Base-by-base conservation (phyloP, 2,797 vertebrate genomes). In the Sebastes itinus region DNA sequence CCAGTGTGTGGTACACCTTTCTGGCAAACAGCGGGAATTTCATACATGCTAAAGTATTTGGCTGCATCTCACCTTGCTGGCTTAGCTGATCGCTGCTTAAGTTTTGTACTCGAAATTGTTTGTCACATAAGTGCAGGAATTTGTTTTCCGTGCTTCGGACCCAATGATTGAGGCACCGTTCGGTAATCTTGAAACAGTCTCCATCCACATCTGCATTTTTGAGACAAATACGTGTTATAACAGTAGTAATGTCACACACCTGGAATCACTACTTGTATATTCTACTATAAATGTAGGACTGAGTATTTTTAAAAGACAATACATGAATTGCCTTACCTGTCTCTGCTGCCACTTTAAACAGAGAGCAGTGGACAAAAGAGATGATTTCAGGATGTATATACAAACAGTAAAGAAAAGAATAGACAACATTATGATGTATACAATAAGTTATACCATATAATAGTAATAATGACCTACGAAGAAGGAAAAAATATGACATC, bases 71-170 rank as follows among this genome's bases (percentile, higher is more conserved):
- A 91, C 89, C 81, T 2, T 30, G 0, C 1, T 25, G 1, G 11
- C 0, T 0, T 7, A n/a, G 13, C 2, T 2, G 0, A 7, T 6
- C 0, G 1, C 1, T 0, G 0, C 2, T 28, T 5, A 84, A 3
- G 33, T 25, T 3, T 23, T 46, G 0, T 1, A 2, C 54, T 12
- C 42, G 1, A 38, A 92, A 78, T 0, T 66, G 0, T 0, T 2
- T 0, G 0, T 66, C n/a, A 2, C 49, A 28, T 2, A 92, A 7
- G 27, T 84, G 7, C 70, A 93, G 70, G 62, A 49, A 81, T 12
- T 83, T 81, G 33, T 63, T 63, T 1, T 75, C 2, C 0, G 4
- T 23, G 73, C 69, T 73, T 42, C 14, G 55, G 33, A 93, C 49
- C n/a, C 14, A 67, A 0, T 0, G 3, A 1, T 20, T 12, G 13